phyloP scores from a whole-genome alignment of 2,113 vertebrate genomes.

The Lepidiolamprologus cunningtoni region DNA sequence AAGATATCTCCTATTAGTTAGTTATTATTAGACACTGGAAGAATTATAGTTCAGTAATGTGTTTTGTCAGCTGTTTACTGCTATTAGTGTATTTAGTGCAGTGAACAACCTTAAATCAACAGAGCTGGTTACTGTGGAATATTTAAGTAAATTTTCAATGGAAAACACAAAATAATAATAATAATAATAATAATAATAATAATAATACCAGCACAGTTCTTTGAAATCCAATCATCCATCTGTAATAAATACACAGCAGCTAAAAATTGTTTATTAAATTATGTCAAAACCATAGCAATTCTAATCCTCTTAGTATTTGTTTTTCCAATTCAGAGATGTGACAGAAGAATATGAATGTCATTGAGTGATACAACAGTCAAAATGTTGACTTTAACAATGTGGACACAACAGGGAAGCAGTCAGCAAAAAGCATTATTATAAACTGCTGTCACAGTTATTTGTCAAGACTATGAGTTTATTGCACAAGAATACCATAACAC shows the following conservation, averaged over 20 bases:
- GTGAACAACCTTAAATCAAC: not conserved
- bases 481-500: not conserved
- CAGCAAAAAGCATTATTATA: not conserved
- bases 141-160: not conserved
- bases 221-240: not conserved
- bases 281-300: not conserved
- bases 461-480: not conserved
- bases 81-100: not conserved
- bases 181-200: not conserved
- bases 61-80: not conserved
- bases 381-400: slow-evolving; percentile 7
- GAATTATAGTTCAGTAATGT: not conserved
- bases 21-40: not conserved
- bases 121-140: not conserved
- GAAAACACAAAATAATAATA: not conserved
- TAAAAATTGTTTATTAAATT: not conserved
- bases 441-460: slow-evolving; percentile 19
- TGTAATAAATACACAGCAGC: not conserved
- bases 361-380: not conserved
- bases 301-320: not conserved
- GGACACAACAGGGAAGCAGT: not conserved
- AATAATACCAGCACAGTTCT: not conserved
- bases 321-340: not conserved
- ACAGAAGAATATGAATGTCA: not conserved
- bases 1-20: not conserved